Evolutionary conservation across 2,113 vertebrate species (phyloP).

Genomic region (Coregonus clupeaformis): DNA sequence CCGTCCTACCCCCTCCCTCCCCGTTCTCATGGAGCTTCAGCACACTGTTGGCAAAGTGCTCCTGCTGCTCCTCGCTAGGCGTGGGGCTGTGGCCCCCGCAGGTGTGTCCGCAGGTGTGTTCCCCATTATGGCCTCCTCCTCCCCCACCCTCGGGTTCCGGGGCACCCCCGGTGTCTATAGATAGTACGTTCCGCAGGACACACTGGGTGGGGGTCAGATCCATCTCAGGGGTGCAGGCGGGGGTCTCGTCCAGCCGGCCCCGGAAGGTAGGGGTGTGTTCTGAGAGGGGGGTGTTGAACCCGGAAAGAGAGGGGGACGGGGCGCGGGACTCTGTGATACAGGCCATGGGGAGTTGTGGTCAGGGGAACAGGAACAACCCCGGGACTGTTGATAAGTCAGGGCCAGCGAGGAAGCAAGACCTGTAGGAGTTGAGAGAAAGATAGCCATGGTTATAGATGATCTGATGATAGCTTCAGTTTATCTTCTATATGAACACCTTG

Average conservation of each 20-base stretch:
- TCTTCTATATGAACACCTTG: no score
- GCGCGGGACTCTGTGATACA: slow-evolving; percentile 87
- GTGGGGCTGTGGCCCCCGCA: slow-evolving; percentile 71
- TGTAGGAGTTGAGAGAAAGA: slow-evolving; percentile 18
- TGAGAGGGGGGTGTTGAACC: slow-evolving; percentile 81
- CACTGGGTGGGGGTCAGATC: slow-evolving; percentile 93
- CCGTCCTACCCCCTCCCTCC: slow-evolving; percentile 57
- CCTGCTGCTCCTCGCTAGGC: slow-evolving; percentile 80
- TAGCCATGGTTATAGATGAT: no score
- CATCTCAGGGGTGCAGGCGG: slow-evolving; percentile 86
- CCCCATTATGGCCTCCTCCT: neutral
- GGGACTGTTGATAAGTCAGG: slow-evolving; percentile 29
- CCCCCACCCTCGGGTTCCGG: slow-evolving; percentile 48
- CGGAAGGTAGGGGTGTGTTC: slow-evolving; percentile 78
- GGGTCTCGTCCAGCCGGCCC: slow-evolving; percentile 82
- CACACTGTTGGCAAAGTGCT: slow-evolving; percentile 88
- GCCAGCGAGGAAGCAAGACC: slow-evolving; percentile 1
- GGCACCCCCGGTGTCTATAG: slow-evolving; percentile 75
- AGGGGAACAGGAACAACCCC: slow-evolving; percentile 33
- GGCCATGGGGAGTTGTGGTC: slow-evolving; percentile 77
- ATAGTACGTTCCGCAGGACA: slow-evolving; percentile 89
- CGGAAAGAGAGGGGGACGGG: slow-evolving; percentile 87
- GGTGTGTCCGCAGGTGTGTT: slow-evolving; percentile 13
- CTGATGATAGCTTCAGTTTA: no score
- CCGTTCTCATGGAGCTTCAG: slow-evolving; percentile 87